These are phyloP conservation scores for Hemitrygon akajei DNA, from an alignment of 2,797 vertebrate genomes.

Conservation along the genomic window DNA sequence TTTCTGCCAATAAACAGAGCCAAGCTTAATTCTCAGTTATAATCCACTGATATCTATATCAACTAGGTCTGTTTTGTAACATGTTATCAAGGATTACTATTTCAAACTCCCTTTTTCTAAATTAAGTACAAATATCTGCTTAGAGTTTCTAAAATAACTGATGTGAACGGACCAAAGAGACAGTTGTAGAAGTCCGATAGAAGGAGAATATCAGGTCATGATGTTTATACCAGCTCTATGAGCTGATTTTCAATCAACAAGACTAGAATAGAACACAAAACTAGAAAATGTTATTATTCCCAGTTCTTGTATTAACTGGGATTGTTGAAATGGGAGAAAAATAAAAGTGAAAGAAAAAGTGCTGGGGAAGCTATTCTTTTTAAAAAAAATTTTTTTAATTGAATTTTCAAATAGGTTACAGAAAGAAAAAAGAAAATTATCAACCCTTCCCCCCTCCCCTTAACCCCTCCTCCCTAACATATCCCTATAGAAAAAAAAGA, in stretches of 20 bases:
- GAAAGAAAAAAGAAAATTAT: too few relatives aligned
- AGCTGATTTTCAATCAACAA: background rate
- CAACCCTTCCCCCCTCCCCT: too few relatives aligned
- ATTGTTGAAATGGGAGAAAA: too few relatives aligned
- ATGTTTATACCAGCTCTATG: background rate
- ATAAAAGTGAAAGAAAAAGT: too few relatives aligned
- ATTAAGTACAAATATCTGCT: background rate
- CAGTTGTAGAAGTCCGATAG: background rate
- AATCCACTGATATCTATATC: background rate
- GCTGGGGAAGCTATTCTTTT: too few relatives aligned
- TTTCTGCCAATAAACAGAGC: slow-evolving; percentile 52
- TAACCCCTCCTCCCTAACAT: too few relatives aligned
- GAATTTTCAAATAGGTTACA: too few relatives aligned
- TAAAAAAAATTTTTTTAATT: too few relatives aligned
- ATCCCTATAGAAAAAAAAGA: too few relatives aligned
- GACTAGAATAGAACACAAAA: too few relatives aligned
- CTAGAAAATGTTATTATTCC: background rate
- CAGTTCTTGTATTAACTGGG: too few relatives aligned
- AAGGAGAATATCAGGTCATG: background rate
- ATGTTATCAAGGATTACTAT: background rate
- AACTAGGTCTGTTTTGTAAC: background rate
- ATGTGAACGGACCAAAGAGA: background rate
- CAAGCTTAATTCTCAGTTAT: background rate
- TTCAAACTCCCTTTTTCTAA: background rate
- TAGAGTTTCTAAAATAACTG: background rate